Percentiles rank a stretch among this genome's conserved stretches.
phyloP scores from a whole-genome alignment of 2,797 vertebrate genomes.

The Halcyon chelicuti region DNA sequence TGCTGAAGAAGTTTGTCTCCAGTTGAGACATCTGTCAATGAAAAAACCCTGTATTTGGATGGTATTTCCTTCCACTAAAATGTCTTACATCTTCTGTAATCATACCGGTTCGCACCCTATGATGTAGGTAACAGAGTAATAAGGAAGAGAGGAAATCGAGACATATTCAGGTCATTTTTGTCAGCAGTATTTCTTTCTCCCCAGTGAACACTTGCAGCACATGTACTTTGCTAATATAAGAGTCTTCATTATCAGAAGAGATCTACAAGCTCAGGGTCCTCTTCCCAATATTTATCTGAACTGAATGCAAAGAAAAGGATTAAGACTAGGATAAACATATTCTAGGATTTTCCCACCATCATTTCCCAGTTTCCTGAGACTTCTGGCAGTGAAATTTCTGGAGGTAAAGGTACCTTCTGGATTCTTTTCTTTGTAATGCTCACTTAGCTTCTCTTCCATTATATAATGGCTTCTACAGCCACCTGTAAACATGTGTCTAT shows the following conservation, averaged over 20 bases:
- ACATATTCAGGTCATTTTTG: neutral
- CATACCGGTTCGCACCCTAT: neutral
- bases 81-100: neutral
- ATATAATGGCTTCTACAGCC: neutral
- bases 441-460: neutral
- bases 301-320: neutral
- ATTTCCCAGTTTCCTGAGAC: neutral
- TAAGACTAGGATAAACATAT: neutral
- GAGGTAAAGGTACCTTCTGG: neutral
- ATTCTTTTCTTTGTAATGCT: neutral
- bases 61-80: neutral
- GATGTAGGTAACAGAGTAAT: neutral
- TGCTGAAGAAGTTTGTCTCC: neutral
- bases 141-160: neutral
- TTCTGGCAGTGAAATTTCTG: neutral
- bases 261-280: neutral
- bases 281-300: neutral
- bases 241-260: neutral
- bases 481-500: neutral
- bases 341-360: neutral
- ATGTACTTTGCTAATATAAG: neutral
- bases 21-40: neutral
- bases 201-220: neutral
- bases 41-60: rapidly evolving
- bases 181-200: neutral